These are phyloP conservation scores for Butorides virescens DNA, from an alignment of 2,113 vertebrate genomes.

Conservation along the genomic window DNA sequence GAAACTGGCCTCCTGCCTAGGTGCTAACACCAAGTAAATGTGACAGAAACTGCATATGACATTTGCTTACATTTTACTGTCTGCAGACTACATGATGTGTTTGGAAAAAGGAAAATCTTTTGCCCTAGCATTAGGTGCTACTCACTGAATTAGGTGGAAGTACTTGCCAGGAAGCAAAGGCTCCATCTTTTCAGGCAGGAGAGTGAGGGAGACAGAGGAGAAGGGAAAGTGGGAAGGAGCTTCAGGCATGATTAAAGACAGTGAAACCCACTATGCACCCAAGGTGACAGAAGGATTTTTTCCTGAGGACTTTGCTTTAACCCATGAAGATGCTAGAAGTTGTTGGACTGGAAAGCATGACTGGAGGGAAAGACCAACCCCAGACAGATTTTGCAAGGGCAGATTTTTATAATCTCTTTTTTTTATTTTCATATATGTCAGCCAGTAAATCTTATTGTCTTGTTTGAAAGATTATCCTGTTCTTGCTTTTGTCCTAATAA, in stretches of 20 bases:
- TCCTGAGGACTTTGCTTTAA: background rate
- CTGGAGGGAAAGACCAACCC: background rate
- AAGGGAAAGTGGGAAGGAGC: background rate
- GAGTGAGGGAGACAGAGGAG: background rate
- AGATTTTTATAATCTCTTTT: background rate
- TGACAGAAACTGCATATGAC: background rate
- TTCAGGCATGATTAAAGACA: background rate
- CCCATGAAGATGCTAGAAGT: rapidly evolving
- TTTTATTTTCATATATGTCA: background rate
- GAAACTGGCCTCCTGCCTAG: background rate
- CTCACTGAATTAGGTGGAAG: background rate
- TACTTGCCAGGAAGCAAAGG: background rate
- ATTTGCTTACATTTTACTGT: background rate
- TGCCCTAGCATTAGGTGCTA: background rate
- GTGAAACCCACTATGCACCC: background rate
- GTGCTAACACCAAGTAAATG: background rate
- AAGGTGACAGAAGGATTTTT: rapidly evolving
- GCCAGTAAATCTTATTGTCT: background rate
- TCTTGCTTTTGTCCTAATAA: background rate
- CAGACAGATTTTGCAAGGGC: background rate
- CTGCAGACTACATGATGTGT: background rate
- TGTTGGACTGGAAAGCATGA: background rate
- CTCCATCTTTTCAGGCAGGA: background rate
- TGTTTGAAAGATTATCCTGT: background rate
- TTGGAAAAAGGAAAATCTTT: background rate